These are phyloP conservation scores for Erinaceus europaeus DNA, from an alignment of 2,113 vertebrate species.

Conservation along the genomic window DNA sequence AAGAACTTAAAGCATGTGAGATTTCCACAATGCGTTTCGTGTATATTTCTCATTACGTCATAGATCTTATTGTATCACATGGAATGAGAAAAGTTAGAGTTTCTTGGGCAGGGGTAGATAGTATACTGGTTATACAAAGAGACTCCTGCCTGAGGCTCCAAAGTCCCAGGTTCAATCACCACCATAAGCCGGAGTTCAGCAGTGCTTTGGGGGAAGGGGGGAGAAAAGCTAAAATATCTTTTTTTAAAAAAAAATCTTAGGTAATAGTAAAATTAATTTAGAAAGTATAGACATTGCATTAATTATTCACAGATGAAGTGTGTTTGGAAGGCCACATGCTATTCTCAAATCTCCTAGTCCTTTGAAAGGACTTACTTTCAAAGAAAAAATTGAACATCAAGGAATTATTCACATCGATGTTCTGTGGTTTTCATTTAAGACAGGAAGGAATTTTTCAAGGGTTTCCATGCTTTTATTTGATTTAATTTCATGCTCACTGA, in stretches of 20 bases:
- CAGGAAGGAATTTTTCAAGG: constrained; percentile 56
- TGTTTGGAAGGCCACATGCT: constrained; percentile 34
- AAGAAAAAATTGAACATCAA: constrained; percentile 47
- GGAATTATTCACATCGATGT: constrained; percentile 50
- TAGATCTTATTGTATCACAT: neutral
- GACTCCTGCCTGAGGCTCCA: too few relatives aligned
- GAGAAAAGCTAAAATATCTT: too few relatives aligned
- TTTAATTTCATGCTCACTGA: constrained; percentile 71
- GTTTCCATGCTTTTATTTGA: constrained; percentile 62
- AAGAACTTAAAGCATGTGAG: neutral
- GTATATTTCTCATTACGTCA: neutral
- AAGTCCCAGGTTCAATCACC: too few relatives aligned
- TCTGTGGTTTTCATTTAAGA: constrained; percentile 61
- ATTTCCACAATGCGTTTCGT: constrained; percentile 10
- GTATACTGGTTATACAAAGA: too few relatives aligned
- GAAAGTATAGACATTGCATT: constrained; percentile 15
- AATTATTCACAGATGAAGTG: constrained; percentile 35
- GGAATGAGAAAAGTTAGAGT: neutral
- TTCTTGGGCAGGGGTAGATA: neutral
- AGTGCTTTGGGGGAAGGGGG: too few relatives aligned
- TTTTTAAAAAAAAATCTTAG: constrained; percentile 5
- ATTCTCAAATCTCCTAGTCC: neutral
- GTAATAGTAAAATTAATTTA: neutral
- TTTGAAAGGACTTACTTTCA: constrained; percentile 58
- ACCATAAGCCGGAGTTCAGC: too few relatives aligned